Evolutionary conservation across 2,113 vertebrate species (phyloP).

Genomic region (Anolis carolinensis): DNA sequence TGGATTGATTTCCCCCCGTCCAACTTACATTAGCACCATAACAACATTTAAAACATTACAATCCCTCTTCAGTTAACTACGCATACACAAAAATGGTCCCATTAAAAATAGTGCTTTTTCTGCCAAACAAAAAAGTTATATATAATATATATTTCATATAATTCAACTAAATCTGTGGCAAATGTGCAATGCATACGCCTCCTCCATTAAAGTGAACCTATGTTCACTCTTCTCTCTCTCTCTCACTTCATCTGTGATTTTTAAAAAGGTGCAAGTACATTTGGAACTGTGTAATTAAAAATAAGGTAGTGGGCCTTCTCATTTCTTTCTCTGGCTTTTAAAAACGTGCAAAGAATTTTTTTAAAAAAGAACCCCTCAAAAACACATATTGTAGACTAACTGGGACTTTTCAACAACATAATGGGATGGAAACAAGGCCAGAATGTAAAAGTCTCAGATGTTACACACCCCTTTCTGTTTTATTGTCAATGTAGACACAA

Average conservation of each 20-base stretch:
- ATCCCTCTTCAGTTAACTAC: conserved; percentile 75
- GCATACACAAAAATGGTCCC: conserved; percentile 65
- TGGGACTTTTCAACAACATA: conserved; percentile 59
- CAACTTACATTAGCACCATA: conserved; percentile 78
- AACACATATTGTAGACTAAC: conserved; percentile 14
- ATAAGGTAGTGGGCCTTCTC: conserved; percentile 65
- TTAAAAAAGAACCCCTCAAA: conserved; percentile 33
- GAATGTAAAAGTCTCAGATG: conserved; percentile 42
- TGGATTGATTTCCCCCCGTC: conserved; percentile 67
- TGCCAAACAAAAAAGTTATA: conserved; percentile 76
- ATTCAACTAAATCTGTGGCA: conserved; percentile 79
- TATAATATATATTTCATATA: conserved; percentile 79
- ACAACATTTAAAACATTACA: conserved; percentile 76
- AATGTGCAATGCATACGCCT: conserved; percentile 79
- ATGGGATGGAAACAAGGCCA: conserved; percentile 60
- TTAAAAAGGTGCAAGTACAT: conserved; percentile 77
- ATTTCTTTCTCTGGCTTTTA: conserved; percentile 60
- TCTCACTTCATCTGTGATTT: conserved; percentile 68
- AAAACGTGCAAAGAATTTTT: conserved; percentile 65
- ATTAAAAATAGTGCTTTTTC: conserved; percentile 80
- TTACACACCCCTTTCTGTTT: conserved; percentile 59
- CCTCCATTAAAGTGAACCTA: conserved; percentile 74
- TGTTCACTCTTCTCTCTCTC: conserved; percentile 67
- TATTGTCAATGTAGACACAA: conserved; percentile 70
- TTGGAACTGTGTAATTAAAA: conserved; percentile 76